Evolutionary conservation across 2,888 invertebrate species (phyloP), one percentile per base, ranked within the genome.

Genomic region (Drosophila multiciliata): DNA sequence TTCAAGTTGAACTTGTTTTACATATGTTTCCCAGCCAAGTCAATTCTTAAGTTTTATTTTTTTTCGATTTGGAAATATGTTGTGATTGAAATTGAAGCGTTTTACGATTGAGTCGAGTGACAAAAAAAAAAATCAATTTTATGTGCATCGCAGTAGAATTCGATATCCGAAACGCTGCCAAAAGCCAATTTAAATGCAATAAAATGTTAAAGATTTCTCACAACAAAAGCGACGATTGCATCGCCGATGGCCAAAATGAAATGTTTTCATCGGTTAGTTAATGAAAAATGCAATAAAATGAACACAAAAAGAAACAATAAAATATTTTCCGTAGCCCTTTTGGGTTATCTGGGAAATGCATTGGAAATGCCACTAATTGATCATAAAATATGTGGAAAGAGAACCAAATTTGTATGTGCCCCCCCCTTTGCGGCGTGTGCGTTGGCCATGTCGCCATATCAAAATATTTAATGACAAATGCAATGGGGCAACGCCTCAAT

Each of bases 171-270:
- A 83, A 66, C 81, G 81, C 70, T 78, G 82, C 67, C 78, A 86
- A 80, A 86, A 73, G 78, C 60, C 83, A 83, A 89, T 90, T 87
- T 88, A 83, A 89, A 90, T 82, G 75, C 74, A 63, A 87, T 89
- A 87, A 90, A 91, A 82, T 52, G 54, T 61, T 69, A 52, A 77
- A 75, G 66, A 81, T 76, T 83, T 77, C 83, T 83, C 78, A 80
- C 76, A 79, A 82, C 71, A 71, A 73, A 65, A 12, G 71, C 67
- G 71, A 66, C 36, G 49, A 32, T 38, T 53, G 35, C 50, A 38
- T 53, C 55, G 35, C 23, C 20, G 20, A 48, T 36, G 15, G 20
- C 9, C 60, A 73, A 85, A 85, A 87, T 79, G 53, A 81, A 85
- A 85, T 87, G 75, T 75, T 84, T 83, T 79, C 73, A 42, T 75